Conservation (phyloP, 2,113 vertebrate genomes). For the zebrafish (Danio rerio) region DNA sequence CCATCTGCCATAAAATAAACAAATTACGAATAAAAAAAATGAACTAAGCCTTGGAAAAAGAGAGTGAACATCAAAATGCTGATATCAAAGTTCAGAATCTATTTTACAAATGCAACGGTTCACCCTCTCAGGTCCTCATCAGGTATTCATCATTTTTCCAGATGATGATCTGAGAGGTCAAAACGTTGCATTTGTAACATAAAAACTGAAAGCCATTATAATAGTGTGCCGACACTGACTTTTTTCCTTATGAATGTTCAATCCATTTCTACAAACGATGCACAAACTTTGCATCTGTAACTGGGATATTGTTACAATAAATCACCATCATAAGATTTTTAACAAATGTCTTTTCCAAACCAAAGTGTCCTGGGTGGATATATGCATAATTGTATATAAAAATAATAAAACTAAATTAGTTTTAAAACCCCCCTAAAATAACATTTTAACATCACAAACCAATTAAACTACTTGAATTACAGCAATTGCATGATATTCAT, state of each 20-base stretch:
- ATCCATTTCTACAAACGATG: background rate
- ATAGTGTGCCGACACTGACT: background rate
- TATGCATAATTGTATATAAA: too few species aligned
- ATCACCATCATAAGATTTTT: too few species aligned
- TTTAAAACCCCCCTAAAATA: too few species aligned
- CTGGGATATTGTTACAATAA: too few species aligned
- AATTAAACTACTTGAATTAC: too few species aligned
- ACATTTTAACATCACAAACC: too few species aligned
- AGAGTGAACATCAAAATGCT: background rate
- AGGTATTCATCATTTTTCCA: slow-evolving; percentile 7
- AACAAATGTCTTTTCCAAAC: too few species aligned
- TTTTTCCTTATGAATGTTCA: background rate
- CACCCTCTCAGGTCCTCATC: slow-evolving; percentile 4
- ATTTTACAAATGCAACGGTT: background rate
- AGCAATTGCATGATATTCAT: too few species aligned
- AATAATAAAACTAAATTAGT: too few species aligned
- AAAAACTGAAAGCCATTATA: background rate
- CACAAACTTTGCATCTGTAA: background rate
- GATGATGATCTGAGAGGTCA: slow-evolving; percentile 14
- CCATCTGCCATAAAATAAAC: too few species aligned
- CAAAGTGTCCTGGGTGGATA: too few species aligned
- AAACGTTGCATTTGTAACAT: slow-evolving; percentile 13
- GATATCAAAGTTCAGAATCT: background rate
- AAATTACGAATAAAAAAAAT: too few species aligned
- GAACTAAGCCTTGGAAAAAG: background rate